phyloP scores from a whole-genome alignment of 2,113 vertebrate genomes.

The Laticauda laticaudata region DNA sequence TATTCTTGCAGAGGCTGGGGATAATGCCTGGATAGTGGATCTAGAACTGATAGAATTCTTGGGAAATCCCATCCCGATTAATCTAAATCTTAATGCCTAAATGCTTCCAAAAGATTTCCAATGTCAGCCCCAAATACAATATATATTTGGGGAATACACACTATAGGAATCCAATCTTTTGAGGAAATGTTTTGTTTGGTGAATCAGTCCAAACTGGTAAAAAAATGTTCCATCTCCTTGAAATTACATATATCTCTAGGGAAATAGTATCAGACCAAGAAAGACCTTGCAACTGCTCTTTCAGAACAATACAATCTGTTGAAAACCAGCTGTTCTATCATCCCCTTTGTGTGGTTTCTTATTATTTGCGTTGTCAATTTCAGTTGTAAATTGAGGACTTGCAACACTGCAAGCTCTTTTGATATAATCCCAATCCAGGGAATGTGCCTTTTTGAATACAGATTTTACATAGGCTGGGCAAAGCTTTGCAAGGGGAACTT shows the following conservation, averaged over 20 bases:
- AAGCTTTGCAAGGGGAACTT: background rate
- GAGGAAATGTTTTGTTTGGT: background rate
- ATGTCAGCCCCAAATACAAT: background rate
- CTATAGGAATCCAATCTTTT: background rate
- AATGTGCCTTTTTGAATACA: too few relatives aligned
- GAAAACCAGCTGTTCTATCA: background rate
- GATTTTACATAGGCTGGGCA: background rate
- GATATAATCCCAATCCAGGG: background rate
- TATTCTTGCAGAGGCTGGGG: background rate
- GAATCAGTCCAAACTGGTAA: background rate
- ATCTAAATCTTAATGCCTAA: background rate
- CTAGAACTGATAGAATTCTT: too few relatives aligned
- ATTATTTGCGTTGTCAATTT: background rate
- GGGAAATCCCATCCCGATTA: background rate
- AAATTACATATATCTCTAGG: background rate
- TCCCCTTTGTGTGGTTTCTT: background rate
- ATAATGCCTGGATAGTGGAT: background rate
- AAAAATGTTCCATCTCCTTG: background rate
- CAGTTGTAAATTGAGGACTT: background rate
- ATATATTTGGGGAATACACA: background rate
- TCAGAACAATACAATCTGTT: background rate
- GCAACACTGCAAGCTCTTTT: background rate
- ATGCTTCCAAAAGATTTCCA: background rate
- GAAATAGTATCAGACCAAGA: background rate
- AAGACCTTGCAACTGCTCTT: background rate